These are phyloP conservation scores for Tipula unca DNA, from an alignment of 2,888 invertebrate species.

Conservation along the genomic window DNA sequence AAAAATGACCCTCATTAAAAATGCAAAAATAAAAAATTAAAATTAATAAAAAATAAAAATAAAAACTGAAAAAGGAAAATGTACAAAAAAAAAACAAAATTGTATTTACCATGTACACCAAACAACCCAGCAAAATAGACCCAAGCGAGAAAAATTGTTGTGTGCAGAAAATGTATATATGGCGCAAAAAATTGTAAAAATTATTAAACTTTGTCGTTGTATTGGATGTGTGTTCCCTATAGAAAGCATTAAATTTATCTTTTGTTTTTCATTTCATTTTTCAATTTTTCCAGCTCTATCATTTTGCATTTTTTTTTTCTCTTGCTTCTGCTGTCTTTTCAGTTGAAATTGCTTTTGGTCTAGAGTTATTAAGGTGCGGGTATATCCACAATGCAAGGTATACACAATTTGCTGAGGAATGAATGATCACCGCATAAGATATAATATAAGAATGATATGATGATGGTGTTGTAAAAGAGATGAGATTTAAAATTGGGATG, in stretches of 20 bases:
- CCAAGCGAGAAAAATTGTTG: neutral
- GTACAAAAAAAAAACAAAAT: neutral
- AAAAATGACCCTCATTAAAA: neutral
- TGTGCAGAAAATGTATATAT: neutral
- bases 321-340: neutral
- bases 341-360: neutral
- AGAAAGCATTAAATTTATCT: neutral
- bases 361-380: neutral
- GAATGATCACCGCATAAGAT: neutral
- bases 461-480: slow-evolving; percentile 8
- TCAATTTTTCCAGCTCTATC: neutral
- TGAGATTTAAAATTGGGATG: slow-evolving; percentile 14
- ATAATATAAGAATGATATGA: neutral
- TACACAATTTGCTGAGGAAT: neutral
- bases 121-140: neutral
- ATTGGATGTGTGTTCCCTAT: neutral
- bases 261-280: neutral
- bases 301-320: neutral
- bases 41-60: neutral
- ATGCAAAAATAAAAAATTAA: neutral
- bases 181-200: neutral
- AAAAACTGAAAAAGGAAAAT: neutral
- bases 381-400: neutral
- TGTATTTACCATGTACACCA: neutral
- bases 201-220: slow-evolving; percentile 8